These are phyloP conservation scores for Clarias magur DNA, from an alignment of 2,113 vertebrate species.

Conservation along the genomic window DNA sequence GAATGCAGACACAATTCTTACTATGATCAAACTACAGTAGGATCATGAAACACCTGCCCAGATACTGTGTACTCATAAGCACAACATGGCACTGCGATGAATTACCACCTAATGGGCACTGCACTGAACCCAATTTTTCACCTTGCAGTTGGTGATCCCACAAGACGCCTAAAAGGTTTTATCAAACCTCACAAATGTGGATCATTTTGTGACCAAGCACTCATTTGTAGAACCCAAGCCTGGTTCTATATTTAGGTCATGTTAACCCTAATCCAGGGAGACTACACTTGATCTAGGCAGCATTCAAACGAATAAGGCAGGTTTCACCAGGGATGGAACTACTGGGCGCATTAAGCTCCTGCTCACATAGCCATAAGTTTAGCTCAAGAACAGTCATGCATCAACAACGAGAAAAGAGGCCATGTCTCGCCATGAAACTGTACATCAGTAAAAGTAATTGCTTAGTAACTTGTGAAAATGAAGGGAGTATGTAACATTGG, in stretches of 20 bases:
- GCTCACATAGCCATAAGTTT: neutral
- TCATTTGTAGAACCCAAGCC: neutral
- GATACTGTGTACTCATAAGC: neutral
- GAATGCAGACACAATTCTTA: neutral
- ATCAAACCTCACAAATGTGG: neutral
- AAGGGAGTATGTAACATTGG: no score
- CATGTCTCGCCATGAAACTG: no score
- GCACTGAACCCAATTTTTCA: neutral
- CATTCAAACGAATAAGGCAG: no score
- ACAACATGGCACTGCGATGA: no score
- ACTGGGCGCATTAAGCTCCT: neutral
- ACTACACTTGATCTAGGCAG: neutral
- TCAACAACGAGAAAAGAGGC: no score
- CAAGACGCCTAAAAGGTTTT: neutral
- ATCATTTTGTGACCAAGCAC: neutral
- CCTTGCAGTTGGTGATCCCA: neutral
- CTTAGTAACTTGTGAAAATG: no score
- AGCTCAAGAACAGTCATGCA: neutral
- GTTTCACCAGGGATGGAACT: neutral
- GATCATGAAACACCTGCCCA: neutral
- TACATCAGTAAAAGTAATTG: no score
- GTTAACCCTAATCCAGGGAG: neutral
- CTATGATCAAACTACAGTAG: neutral
- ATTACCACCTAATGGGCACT: neutral
- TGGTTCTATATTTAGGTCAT: neutral